Evolutionary conservation across 2,797 vertebrate species (phyloP).

Genomic region (Sebastes umbrosus): DNA sequence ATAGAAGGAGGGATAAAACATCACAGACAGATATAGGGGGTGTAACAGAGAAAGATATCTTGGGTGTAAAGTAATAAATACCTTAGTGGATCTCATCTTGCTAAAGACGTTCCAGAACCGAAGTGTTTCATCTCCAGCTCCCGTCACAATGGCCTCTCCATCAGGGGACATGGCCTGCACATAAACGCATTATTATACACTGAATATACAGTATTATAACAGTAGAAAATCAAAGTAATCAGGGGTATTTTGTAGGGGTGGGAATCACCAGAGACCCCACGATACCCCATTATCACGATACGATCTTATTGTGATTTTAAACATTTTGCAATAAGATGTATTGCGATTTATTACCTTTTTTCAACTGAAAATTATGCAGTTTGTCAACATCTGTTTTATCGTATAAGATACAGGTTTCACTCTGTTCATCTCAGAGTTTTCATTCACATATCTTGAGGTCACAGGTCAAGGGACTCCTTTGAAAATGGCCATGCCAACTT

Average conservation of each 20-base stretch:
- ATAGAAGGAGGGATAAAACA: not conserved
- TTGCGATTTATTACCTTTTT: too few relatives aligned
- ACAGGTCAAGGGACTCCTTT: too few relatives aligned
- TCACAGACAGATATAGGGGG: not conserved
- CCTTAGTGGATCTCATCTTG: slow-evolving; percentile 98
- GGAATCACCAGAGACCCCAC: too few relatives aligned
- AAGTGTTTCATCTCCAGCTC: slow-evolving; percentile 96
- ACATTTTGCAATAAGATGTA: too few relatives aligned
- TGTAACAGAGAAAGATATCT: not conserved
- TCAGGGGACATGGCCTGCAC: slow-evolving; percentile 97
- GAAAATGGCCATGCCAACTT: too few relatives aligned
- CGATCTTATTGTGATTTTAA: too few relatives aligned
- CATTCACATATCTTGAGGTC: too few relatives aligned
- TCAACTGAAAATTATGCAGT: too few relatives aligned
- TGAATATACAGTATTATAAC: not conserved
- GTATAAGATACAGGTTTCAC: too few relatives aligned
- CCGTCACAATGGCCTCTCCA: slow-evolving; percentile 97
- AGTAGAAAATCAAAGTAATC: not conserved
- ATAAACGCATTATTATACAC: slow-evolving; percentile 18
- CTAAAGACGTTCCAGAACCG: slow-evolving; percentile 99
- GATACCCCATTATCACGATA: too few relatives aligned
- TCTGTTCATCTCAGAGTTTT: too few relatives aligned
- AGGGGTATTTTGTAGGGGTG: not conserved
- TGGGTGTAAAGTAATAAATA: slow-evolving; percentile 38
- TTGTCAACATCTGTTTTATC: too few relatives aligned